A percentile compares a stretch with the other conserved stretches of the same genome.
phyloP scores from a whole-genome alignment of 2,797 vertebrate genomes.

The Spatula clypeata region DNA sequence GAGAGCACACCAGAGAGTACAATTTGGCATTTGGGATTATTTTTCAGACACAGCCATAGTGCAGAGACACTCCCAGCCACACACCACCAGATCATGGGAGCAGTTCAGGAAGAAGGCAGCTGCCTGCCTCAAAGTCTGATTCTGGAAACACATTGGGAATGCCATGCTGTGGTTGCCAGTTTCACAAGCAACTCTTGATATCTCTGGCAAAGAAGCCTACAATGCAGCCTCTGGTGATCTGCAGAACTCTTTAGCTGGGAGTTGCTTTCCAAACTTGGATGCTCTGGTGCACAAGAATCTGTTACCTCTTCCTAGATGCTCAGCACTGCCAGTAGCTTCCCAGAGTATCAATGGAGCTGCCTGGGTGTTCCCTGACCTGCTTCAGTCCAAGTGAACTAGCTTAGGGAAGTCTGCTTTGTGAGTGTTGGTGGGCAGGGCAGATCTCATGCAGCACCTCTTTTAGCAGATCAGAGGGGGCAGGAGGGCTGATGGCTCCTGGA shows the following conservation, averaged over 20 bases:
- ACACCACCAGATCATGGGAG: background rate
- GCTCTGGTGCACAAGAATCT: background rate
- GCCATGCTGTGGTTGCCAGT: rapidly evolving
- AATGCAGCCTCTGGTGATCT: background rate
- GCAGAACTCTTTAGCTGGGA: background rate
- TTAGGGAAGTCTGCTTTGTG: background rate
- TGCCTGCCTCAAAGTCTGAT: background rate
- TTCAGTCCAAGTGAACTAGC: background rate
- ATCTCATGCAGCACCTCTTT: background rate
- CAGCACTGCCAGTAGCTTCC: background rate
- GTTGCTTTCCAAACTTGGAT: rapidly evolving
- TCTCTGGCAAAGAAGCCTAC: background rate
- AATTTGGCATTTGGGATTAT: background rate
- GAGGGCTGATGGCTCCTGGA: background rate
- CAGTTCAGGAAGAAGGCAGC: background rate
- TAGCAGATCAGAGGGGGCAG: background rate
- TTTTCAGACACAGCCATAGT: background rate
- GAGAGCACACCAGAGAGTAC: background rate
- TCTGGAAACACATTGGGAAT: background rate
- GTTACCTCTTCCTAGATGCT: background rate
- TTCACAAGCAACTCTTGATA: background rate
- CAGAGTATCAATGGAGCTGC: background rate
- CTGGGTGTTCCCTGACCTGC: background rate
- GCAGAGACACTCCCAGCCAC: background rate
- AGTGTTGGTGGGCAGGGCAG: background rate